Evolutionary conservation across 2,888 invertebrate genomes (phyloP), one percentile per base, ranked within the genome.

Genomic region (Eustalomyia histrio): DNA sequence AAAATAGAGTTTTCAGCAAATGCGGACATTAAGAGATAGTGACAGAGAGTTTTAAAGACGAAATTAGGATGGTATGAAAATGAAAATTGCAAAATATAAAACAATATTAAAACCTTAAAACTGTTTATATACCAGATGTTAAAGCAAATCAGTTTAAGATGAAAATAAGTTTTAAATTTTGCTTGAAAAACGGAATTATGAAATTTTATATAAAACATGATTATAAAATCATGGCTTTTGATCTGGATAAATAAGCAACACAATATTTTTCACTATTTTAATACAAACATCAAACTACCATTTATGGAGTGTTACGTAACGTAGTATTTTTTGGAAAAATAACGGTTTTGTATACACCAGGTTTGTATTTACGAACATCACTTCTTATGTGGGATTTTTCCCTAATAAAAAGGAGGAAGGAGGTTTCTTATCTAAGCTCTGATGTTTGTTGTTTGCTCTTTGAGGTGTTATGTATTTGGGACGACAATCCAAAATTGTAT

Each of bases 31-130:
- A 64, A 55, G 55, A 79, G 80, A 75, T 71, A 71, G 74, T 73
- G 18, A 82, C 68, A 65, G 79, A 79, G 79, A 79, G 72, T 74
- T 75, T 75, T 69, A 72, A 71, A 55, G 12, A 50, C 75, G 29
- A 29, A 29, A 29, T 6, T 6, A 14, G 58, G 43, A 35, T 63
- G 71, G 67, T 78, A 75, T 82, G 79, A 79, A 82, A 82, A 81
- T 78, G 81, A 78, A 81, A 81, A 81, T 67, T 67, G 61, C 78
- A 79, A 79, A 79, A 73, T 39, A n/a, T 57, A 24, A 79, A 73
- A 67, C 67, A 5, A 18, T 50, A 61, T 67, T 73, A 67, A 50
- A 67, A 52, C 47, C 58, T 14, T 10, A 47, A 47, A 61, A 61
- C 0, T 24, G 14, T 47, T 75, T 16, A 6, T 24, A 24, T 12